These are phyloP conservation scores for Proteles cristata DNA, from an alignment of 2,113 vertebrate species.

Conservation along the genomic window DNA sequence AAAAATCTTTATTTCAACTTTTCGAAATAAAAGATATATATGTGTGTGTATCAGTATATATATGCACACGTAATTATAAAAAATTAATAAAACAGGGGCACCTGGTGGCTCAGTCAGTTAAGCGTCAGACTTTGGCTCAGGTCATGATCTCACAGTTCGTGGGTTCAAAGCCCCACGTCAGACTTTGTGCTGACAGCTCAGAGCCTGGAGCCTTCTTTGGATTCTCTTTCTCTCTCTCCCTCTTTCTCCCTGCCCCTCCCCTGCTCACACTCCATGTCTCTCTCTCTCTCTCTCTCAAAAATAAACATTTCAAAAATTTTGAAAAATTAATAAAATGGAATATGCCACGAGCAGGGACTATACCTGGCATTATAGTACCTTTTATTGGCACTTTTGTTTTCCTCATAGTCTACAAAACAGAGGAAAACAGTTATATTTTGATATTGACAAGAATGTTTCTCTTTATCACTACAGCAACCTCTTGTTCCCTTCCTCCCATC, in stretches of 20 bases:
- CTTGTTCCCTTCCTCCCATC: neutral
- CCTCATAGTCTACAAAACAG: neutral
- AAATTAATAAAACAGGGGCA: neutral
- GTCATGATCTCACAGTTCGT: neutral
- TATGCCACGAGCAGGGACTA: neutral
- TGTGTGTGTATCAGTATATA: neutral
- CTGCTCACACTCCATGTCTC: neutral
- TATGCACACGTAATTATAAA: neutral
- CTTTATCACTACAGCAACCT: neutral
- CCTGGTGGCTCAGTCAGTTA: neutral
- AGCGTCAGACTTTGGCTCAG: neutral
- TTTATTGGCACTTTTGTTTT: neutral
- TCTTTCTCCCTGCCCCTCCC: neutral
- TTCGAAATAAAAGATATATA: neutral
- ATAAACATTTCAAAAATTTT: neutral
- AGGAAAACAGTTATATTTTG: neutral
- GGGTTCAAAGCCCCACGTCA: rapidly evolving
- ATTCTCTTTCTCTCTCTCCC: neutral
- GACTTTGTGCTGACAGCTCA: neutral
- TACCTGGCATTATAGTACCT: neutral
- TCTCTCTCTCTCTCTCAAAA: neutral
- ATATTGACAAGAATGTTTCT: neutral
- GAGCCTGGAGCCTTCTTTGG: neutral
- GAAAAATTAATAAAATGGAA: neutral
- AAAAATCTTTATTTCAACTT: neutral